Evolutionary conservation across 2,888 invertebrate genomes (phyloP), one percentile per base, ranked within the genome.

Genomic region (Laothoe populi): DNA sequence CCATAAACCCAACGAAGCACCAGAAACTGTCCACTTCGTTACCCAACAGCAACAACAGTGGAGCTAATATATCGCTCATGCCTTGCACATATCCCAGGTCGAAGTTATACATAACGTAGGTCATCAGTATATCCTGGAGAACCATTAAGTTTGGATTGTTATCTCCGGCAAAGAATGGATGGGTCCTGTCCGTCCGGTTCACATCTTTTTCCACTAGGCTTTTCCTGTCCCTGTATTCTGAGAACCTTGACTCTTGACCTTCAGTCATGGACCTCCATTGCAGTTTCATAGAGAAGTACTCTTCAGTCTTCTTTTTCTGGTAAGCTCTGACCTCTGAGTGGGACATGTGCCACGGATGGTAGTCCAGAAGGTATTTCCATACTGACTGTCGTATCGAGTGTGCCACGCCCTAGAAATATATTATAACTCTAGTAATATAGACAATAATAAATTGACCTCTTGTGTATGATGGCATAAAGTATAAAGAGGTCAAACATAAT

Each of bases 1-100:
- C 96, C 98, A 99, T 99, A 76, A 99, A 98, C 8, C 99, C 99
- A 42, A 97, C 98, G 84, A 99, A 99, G 87, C 99, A 98, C 99
- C 99, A 99, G 92, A 99, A 99, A 0, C 98, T 96, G 83, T 99
- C 99, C 2, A 98, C 97, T 87, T 99, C 99, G 81, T 98, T 96
- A 69, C 96, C 96, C 93, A 99, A 94, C 53, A 99, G 94, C 78
- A 96, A 95, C 61, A 99, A 90, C 74, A 99, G 95, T 0, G 99
- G 99, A 5, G 99, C 97, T 61, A 99, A 88, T 59, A 99, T 94
- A 87, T 99, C 99, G 75, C 98, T 98, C 99, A 99, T 99, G 23
- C 99, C 99, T 86, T 98, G 98, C 1, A 98, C 98, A 77, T 98
- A 98, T 13, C 98, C 99, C 73, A 99, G 93, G 90, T 99, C 99